phyloP scores from a whole-genome alignment of 2,888 invertebrate genomes.

The Eupithecia vulgata region DNA sequence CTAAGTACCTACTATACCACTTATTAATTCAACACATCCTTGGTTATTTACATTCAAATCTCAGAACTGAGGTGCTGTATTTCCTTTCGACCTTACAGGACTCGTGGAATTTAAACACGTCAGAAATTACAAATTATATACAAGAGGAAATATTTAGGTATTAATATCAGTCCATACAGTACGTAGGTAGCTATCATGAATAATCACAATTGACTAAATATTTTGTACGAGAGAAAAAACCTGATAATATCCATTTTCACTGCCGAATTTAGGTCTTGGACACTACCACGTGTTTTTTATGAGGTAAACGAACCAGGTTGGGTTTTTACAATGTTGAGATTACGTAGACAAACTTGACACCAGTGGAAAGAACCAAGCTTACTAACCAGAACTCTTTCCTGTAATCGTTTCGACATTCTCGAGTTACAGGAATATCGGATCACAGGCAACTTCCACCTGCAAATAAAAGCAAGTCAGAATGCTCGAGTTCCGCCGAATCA shows the following conservation, averaged over 20 bases:
- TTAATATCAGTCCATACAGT: too few relatives aligned
- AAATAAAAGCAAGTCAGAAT: conserved; percentile 56
- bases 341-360: conserved; percentile 14
- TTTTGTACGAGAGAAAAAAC: background rate
- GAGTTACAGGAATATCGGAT: conserved; percentile 70
- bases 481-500: conserved; percentile 53
- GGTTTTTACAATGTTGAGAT: background rate
- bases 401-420: conserved; percentile 68
- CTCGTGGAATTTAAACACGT: background rate
- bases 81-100: background rate
- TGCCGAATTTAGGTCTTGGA: background rate
- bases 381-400: conserved; percentile 74
- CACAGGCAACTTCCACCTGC: conserved; percentile 47
- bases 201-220: background rate
- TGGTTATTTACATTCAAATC: background rate
- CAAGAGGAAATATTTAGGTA: background rate
- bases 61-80: background rate
- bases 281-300: background rate
- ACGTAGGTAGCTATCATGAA: background rate
- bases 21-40: conserved; percentile 15
- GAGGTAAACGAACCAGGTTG: background rate
- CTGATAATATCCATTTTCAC: background rate
- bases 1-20: too few relatives aligned
- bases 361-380: conserved; percentile 13
- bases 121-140: background rate